Percentiles rank a stretch among this genome's conserved stretches.
These are phyloP conservation scores for Druon quercuslanigerum DNA, from an alignment of 1,140 invertebrate species.

Conservation along the genomic window DNA sequence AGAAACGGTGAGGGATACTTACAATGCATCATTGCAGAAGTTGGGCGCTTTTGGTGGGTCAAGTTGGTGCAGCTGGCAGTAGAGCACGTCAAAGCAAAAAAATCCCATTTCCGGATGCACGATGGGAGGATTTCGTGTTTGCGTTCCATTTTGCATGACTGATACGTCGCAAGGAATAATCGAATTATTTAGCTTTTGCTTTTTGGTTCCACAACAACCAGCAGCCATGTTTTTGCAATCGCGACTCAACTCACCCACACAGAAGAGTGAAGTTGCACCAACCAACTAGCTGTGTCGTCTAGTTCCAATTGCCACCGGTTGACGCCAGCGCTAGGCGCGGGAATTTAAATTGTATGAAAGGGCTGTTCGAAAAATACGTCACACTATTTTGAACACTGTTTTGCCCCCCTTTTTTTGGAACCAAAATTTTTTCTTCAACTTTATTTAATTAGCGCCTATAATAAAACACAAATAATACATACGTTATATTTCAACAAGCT, in stretches of 20 bases:
- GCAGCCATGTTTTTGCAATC: constrained; percentile 81
- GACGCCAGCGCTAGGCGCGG: no score
- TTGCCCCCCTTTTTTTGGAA: no score
- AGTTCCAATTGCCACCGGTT: no score
- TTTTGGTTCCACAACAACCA: constrained; percentile 91
- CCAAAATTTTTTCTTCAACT: no score
- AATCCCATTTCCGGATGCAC: constrained; percentile 97
- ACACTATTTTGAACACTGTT: no score
- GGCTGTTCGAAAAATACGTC: no score
- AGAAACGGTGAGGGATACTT: constrained; percentile 75
- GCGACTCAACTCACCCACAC: constrained; percentile 30
- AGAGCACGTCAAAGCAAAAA: constrained; percentile 98
- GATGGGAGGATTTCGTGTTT: constrained; percentile 77
- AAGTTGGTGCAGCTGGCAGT: constrained; percentile 93
- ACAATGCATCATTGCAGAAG: constrained; percentile 97
- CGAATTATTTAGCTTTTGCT: constrained; percentile 90
- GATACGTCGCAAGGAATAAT: constrained; percentile 76
- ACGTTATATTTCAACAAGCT: no score
- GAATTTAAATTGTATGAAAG: no score
- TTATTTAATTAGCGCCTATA: no score
- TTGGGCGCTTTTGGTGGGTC: constrained; percentile 91
- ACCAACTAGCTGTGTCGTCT: no score
- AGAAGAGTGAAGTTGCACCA: accelerated
- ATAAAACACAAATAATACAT: no score
- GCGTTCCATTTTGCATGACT: constrained; percentile 65